Percentiles rank a stretch among this genome's conserved stretches.
phyloP scores from a whole-genome alignment of 2,888 invertebrate species.

The Agrenia bidenticulata region DNA sequence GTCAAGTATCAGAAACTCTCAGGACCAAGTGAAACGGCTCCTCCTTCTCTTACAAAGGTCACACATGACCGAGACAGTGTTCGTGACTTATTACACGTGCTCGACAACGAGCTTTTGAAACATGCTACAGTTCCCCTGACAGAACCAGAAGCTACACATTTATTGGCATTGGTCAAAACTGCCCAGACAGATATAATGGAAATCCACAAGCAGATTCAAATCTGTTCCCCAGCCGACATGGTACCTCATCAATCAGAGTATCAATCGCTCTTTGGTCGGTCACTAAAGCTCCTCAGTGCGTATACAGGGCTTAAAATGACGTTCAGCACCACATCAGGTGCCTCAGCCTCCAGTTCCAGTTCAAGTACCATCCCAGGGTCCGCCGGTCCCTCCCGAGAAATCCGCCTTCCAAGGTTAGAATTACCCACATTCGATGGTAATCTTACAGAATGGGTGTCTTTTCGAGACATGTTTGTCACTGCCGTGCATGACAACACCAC shows the following conservation, averaged over 20 bases:
- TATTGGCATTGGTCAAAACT: neutral
- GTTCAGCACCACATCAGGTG: neutral
- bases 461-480: constrained; percentile 30
- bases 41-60: neutral
- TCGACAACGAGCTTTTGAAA: neutral
- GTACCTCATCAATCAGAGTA: constrained; percentile 1
- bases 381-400: neutral
- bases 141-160: neutral
- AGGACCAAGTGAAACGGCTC: neutral
- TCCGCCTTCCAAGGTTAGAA: constrained; percentile 20
- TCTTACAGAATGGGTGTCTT: constrained; percentile 23
- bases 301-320: constrained; percentile 3
- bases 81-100: neutral
- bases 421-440: constrained; percentile 25
- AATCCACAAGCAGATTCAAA: constrained; percentile 6
- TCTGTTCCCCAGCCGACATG: constrained; percentile 2
- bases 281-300: neutral
- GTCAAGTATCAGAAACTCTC: too few species aligned
- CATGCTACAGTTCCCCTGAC: constrained; percentile 7
- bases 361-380: neutral
- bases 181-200: constrained; percentile 2
- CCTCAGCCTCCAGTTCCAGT: neutral
- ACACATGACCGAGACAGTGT: neutral
- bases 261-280: neutral
- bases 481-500: constrained; percentile 20